These are phyloP conservation scores for Scortum barcoo DNA, from an alignment of 2,113 vertebrate genomes.

Conservation along the genomic window DNA sequence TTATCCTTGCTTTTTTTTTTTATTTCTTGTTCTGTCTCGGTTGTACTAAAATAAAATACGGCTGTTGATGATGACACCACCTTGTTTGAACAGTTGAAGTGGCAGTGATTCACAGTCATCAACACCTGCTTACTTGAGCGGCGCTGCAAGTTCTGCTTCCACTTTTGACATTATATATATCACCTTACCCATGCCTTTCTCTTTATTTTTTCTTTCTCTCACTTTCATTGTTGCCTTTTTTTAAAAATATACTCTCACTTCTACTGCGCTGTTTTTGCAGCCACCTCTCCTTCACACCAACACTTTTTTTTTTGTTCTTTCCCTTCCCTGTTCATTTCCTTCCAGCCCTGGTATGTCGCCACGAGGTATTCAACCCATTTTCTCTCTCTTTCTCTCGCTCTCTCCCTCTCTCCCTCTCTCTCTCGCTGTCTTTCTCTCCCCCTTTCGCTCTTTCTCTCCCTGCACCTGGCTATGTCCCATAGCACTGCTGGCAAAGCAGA, in stretches of 20 bases:
- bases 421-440: constrained; percentile 13
- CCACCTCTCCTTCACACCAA: constrained; percentile 37
- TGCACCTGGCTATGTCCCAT: constrained; percentile 65
- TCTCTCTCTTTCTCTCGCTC: constrained; percentile 1
- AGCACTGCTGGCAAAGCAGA: constrained; percentile 64
- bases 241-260: constrained; percentile 21
- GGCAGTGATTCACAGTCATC: constrained; percentile 64
- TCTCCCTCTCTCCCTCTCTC: constrained; percentile 2
- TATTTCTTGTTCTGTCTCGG: background rate
- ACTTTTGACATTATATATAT: constrained; percentile 39
- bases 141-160: constrained; percentile 18
- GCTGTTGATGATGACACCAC: constrained; percentile 33
- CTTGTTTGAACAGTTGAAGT: constrained; percentile 47
- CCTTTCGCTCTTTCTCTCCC: constrained; percentile 23
- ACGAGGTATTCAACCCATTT: constrained; percentile 39
- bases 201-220: constrained; percentile 1
- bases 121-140: constrained; percentile 63
- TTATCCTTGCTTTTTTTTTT: no score
- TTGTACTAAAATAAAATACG: constrained; percentile 44
- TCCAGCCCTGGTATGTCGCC: constrained; percentile 25
- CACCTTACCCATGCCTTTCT: background rate
- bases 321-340: constrained; percentile 12
- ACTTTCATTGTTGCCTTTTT: background rate
- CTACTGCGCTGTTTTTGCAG: constrained; percentile 32
- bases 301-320: constrained; percentile 30